Conservation (phyloP, 2,113 vertebrate genomes). For the Rhegmatorhina hoffmannsi region DNA sequence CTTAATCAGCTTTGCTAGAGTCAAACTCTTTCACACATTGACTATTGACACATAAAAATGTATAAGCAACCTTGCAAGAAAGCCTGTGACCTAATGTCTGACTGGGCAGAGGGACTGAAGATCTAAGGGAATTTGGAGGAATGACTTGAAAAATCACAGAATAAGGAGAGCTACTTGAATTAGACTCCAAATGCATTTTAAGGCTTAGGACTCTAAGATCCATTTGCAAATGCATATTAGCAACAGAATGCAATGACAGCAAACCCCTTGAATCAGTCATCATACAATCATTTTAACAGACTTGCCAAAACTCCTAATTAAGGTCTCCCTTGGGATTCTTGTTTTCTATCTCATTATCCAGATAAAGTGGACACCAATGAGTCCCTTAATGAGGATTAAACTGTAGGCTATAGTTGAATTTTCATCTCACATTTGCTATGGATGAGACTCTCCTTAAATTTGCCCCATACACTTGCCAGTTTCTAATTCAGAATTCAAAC, state of each 20-base stretch:
- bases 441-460: not conserved
- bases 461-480: not conserved
- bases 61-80: not conserved
- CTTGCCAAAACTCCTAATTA: slow-evolving; percentile 55
- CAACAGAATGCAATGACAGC: not conserved
- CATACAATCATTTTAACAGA: slow-evolving; percentile 26
- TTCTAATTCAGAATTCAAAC: not conserved
- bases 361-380: slow-evolving; percentile 64
- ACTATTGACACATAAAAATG: not conserved
- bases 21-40: not conserved
- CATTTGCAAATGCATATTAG: not conserved
- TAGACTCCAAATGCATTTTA: not conserved
- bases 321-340: slow-evolving; percentile 40
- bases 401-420: slow-evolving; percentile 44
- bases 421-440: slow-evolving; percentile 15
- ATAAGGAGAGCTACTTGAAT: not conserved
- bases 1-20: not conserved
- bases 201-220: not conserved
- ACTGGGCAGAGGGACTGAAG: not conserved
- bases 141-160: not conserved
- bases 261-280: not conserved
- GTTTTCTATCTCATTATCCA: slow-evolving; percentile 63
- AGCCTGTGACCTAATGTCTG: not conserved
- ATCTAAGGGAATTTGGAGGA: not conserved
- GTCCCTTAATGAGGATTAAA: slow-evolving; percentile 64